Evolutionary conservation across 1,140 invertebrate genomes (phyloP).

Genomic region (Lasioglossum albipes): DNA sequence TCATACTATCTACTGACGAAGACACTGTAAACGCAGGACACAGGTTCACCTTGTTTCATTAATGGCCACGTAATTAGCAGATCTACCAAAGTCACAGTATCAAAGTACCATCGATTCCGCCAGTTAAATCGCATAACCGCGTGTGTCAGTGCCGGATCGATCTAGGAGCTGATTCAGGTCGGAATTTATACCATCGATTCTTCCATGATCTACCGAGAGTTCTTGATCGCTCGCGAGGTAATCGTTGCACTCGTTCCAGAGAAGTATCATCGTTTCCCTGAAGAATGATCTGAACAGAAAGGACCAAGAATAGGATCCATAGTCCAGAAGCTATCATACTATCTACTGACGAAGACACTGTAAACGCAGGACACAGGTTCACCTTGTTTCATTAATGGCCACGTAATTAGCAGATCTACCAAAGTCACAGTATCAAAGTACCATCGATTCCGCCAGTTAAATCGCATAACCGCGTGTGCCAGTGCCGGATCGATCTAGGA

Average conservation of each 20-base stretch:
- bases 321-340: no score
- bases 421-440: no score
- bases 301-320: no score
- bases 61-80: neutral
- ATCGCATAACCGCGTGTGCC: neutral
- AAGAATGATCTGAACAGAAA: neutral
- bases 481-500: neutral
- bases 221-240: no score
- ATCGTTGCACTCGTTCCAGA: neutral
- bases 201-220: no score
- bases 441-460: no score
- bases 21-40: neutral
- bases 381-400: neutral
- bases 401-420: neutral
- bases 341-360: neutral
- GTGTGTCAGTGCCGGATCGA: neutral
- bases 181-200: neutral
- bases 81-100: no score
- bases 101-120: no score
- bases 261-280: neutral
- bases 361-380: neutral
- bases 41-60: neutral
- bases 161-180: neutral
- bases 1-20: neutral
- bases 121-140: neutral